A percentile compares a stretch with the other conserved stretches of the same genome.
Evolutionary conservation across 2,113 vertebrate species (phyloP).

Genomic region (Cepphus grylle): DNA sequence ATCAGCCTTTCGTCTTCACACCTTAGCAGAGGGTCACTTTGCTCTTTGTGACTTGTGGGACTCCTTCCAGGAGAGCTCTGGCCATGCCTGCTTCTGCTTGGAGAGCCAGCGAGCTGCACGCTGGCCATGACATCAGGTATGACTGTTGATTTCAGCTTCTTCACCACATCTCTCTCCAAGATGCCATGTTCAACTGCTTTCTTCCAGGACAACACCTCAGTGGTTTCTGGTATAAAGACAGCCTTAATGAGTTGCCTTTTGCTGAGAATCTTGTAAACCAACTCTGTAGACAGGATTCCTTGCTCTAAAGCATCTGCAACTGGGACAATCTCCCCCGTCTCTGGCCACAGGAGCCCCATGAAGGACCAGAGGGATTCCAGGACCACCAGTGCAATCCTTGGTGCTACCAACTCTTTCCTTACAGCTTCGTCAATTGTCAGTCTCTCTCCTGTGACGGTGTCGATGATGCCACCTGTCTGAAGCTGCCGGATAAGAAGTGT

Average conservation of each 20-base stretch:
- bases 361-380: slow-evolving; percentile 86
- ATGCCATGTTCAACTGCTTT: slow-evolving; percentile 68
- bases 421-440: slow-evolving; percentile 84
- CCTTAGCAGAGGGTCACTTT: neutral
- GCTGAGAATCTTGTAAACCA: slow-evolving; percentile 76
- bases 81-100: slow-evolving; percentile 56
- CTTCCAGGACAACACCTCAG: slow-evolving; percentile 79
- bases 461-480: slow-evolving; percentile 83
- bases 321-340: slow-evolving; percentile 84
- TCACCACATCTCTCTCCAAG: slow-evolving; percentile 68
- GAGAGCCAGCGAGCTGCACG: slow-evolving; percentile 66
- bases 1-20: slow-evolving; percentile 65
- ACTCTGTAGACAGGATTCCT: slow-evolving; percentile 80
- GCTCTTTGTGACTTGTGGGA: neutral
- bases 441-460: slow-evolving; percentile 77
- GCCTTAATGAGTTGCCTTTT: slow-evolving; percentile 78
- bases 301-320: slow-evolving; percentile 84
- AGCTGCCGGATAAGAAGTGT: slow-evolving; percentile 85
- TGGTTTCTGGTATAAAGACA: slow-evolving; percentile 81
- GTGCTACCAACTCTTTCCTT: slow-evolving; percentile 75
- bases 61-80: slow-evolving; percentile 21
- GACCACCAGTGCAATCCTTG: slow-evolving; percentile 79
- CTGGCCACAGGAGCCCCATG: slow-evolving; percentile 86
- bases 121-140: slow-evolving; percentile 82
- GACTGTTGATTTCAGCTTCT: slow-evolving; percentile 70